Evolutionary conservation across 2,888 invertebrate genomes (phyloP), one percentile per base, ranked within the genome.

Genomic region (Sinelater perroti): DNA sequence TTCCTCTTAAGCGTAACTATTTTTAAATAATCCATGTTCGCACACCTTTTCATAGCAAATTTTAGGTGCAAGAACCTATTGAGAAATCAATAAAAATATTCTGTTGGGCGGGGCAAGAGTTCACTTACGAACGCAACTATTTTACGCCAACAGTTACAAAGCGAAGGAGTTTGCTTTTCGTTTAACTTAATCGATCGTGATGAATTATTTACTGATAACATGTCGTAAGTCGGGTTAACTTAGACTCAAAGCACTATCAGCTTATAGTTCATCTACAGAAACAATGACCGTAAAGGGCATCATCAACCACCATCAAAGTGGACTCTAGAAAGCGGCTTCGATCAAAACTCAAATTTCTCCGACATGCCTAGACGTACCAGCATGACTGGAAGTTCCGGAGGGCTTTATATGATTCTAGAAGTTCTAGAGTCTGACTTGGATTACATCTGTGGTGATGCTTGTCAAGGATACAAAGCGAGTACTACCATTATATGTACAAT

Each of bases 101-200:
- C 11, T 10, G 6, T 4, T 59, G 59, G 59, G 2, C 78, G 8
- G 78, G 80, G 67, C 68, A 78, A 13, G 75, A 78, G 51, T 72
- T 74, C 62, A 73, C 72, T 14, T 70, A 73, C 62, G 71, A 72
- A 16, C 10, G 18, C 10, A 8, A 80, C 5, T 20, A 10, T 7
- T 88, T 89, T 69, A 81, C 79, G 0, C 85, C 86, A 1, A 82
- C 86, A 47, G 65, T 88, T 33, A 89, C 89, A 0, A n/a, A 88
- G 88, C 65, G 89, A 89, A 72, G 89, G 89, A 0, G 77, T 87
- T 3, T 89, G 89, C 68, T 88, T 85, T 61, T 86, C 87, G 1
- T 89, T 88, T 67, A 89, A 89, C 66, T 84, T 85, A 38, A 72
- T 89, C 47, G 82, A 82, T 38, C 78, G 82, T 2, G 75, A 79